Evolutionary conservation across 2,888 invertebrate genomes (phyloP), one percentile per base, ranked within the genome.

Genomic region (Hoplodrina ambigua): DNA sequence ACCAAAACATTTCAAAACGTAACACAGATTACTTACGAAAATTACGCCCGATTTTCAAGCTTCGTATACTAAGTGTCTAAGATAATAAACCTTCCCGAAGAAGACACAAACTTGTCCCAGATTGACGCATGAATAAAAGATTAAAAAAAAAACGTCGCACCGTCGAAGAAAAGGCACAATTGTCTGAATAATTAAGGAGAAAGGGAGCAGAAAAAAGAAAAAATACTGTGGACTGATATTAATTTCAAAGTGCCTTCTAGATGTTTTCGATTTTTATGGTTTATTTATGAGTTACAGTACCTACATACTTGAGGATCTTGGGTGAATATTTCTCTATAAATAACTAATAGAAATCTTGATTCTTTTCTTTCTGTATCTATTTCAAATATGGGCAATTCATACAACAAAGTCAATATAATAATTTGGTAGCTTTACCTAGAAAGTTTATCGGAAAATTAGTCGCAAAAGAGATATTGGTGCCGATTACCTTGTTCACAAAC

Each of bases 61-160:
- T 15, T 53, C 20, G 13, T 52, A 46, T 17, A 49, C 11, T 44
- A 62, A 55, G 17, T 67, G 19, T 65, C n/a, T 17, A 64, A 25
- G 49, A 78, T 71, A 33, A 72, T 53, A 63, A 65, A 71, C 13
- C 65, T 46, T 8, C n/a, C 20, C 37, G n/a, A 60, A 75, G 72
- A 64, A 75, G 57, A 71, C n/a, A 58, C 46, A 60, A 75, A 73
- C 56, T 72, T 60, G 69, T 81, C 72, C 69, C 49, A 66, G 46
- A 62, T 64, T 64, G 67, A 56, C 56, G 33, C 58, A 80, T 83
- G 84, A 81, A 83, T 83, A 83, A 83, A 83, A 83, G 55, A 83
- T 83, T 25, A 41, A 50, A 65, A 69, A 83, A 80, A 81, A 78
- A 58, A 70, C 53, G 33, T 25, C 57, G 19, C 20, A n/a, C 59